Conservation (phyloP, 2,888 invertebrate species). For the Drosophila aldrichi region DNA sequence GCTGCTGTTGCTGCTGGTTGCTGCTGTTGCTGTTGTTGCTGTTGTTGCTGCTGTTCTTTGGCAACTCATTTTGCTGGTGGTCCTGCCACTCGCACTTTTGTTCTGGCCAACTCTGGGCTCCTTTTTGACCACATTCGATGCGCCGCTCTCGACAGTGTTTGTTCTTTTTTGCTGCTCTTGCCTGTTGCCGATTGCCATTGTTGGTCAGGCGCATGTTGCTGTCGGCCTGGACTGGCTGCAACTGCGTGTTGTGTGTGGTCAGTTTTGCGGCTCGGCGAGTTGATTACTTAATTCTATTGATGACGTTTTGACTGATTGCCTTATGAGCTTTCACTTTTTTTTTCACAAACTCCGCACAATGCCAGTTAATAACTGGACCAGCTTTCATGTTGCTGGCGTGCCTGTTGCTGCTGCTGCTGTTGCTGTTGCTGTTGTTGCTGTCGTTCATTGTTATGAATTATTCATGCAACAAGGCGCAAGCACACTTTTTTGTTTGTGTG, state of each 20-base stretch:
- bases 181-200: slow-evolving; percentile 39
- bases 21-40: slow-evolving; percentile 29
- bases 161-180: slow-evolving; percentile 28
- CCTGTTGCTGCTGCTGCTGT: slow-evolving; percentile 15
- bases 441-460: slow-evolving; percentile 70
- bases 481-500: slow-evolving; percentile 31
- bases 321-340: slow-evolving; percentile 81
- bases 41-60: slow-evolving; percentile 34
- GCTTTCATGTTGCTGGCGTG: slow-evolving; percentile 48
- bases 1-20: slow-evolving; percentile 39
- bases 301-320: slow-evolving; percentile 82
- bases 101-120: slow-evolving; percentile 46
- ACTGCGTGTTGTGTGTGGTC: slow-evolving; percentile 68
- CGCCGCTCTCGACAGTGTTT: slow-evolving; percentile 18
- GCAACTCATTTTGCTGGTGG: slow-evolving; percentile 58
- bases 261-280: slow-evolving; percentile 61
- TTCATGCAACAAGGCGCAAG: slow-evolving; percentile 73
- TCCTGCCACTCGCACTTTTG: slow-evolving; percentile 68
- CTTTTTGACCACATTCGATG: slow-evolving; percentile 77
- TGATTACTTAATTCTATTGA: slow-evolving; percentile 84
- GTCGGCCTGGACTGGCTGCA: slow-evolving; percentile 13
- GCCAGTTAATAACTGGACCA: slow-evolving; percentile 69
- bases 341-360: slow-evolving; percentile 46
- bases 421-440: slow-evolving; percentile 35
- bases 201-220: slow-evolving; percentile 32